These are phyloP conservation scores for Sandelia bainsii DNA, from an alignment of 2,797 vertebrate genomes.

Conservation along the genomic window DNA sequence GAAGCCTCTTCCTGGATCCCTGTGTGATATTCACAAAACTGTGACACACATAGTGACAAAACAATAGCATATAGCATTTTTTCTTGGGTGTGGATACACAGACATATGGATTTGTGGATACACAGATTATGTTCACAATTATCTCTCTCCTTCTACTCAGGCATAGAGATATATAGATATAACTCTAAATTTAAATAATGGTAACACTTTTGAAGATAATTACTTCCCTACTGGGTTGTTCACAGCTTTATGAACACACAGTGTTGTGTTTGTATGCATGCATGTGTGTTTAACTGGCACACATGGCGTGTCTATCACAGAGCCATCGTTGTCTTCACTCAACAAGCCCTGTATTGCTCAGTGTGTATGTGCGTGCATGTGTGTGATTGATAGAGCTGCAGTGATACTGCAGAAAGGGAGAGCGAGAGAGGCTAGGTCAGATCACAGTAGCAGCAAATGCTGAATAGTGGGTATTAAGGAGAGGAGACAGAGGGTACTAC, in stretches of 20 bases:
- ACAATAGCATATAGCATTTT: background rate
- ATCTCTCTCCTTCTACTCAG: constrained; percentile 5
- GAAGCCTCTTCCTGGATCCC: background rate
- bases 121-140: background rate
- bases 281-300: constrained; percentile 21
- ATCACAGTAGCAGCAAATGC: constrained; percentile 68
- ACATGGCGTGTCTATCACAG: constrained; percentile 62
- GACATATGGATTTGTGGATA: no score
- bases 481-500: constrained; percentile 25
- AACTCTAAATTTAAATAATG: constrained; percentile 58
- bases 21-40: background rate
- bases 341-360: constrained; percentile 50
- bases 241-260: constrained; percentile 35
- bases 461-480: constrained; percentile 51
- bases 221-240: constrained; percentile 48
- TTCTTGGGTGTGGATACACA: background rate
- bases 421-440: constrained; percentile 52
- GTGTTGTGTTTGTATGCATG: background rate
- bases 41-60: background rate
- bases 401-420: constrained; percentile 66
- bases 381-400: constrained; percentile 78
- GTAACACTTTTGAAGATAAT: constrained; percentile 65
- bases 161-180: constrained; percentile 30
- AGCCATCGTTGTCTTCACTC: constrained; percentile 61
- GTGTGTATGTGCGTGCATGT: constrained; percentile 34